Conservation (phyloP, 2,113 vertebrate species). For the Ictalurus punctatus region DNA sequence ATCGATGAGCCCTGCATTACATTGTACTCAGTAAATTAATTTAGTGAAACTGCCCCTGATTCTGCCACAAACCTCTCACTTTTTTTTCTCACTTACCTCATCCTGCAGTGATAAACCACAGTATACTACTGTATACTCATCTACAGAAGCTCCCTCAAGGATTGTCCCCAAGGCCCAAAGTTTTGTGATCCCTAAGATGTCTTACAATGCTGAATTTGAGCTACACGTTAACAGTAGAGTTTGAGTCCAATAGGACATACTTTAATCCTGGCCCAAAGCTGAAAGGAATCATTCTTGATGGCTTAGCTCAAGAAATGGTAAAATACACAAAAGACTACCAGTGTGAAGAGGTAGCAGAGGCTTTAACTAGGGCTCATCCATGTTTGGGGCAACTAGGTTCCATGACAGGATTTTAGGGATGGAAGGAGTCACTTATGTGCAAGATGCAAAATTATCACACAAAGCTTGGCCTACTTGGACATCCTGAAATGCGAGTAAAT, state of each 20-base stretch:
- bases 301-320: conserved; percentile 30
- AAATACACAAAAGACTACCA: conserved; percentile 51
- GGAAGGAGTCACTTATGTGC: conserved; percentile 41
- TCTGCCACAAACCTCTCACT: too few species aligned
- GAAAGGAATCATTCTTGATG: background rate
- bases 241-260: background rate
- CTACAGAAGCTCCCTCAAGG: too few species aligned
- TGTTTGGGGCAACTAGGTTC: conserved; percentile 27
- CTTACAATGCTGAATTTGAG: too few species aligned
- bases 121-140: too few species aligned
- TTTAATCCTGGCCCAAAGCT: background rate
- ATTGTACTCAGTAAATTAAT: background rate
- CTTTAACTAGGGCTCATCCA: conserved; percentile 44
- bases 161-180: too few species aligned
- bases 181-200: too few species aligned
- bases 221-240: too few species aligned
- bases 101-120: too few species aligned
- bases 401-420: conserved; percentile 44
- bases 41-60: background rate
- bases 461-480: conserved; percentile 26
- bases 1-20: background rate
- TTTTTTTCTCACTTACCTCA: too few species aligned
- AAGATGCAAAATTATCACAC: conserved; percentile 39
- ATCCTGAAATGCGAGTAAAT: background rate
- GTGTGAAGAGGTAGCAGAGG: conserved; percentile 46